A percentile compares a stretch with the other conserved stretches of the same genome.
Evolutionary conservation across 2,113 vertebrate genomes (phyloP).

Genomic region (Sceloporus undulatus): DNA sequence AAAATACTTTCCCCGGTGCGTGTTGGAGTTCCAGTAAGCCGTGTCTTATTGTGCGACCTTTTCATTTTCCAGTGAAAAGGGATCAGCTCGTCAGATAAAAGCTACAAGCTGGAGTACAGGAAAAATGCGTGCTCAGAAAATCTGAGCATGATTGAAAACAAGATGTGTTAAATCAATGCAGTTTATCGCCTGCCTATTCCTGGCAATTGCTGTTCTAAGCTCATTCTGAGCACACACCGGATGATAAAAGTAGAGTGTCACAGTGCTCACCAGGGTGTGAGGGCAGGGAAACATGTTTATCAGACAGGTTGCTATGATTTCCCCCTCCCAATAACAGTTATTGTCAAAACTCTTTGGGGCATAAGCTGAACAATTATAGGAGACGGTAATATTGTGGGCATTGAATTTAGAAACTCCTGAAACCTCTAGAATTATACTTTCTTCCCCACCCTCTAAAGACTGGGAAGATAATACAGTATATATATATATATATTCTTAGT

Average conservation of each 20-base stretch:
- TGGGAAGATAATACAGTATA: slow-evolving; percentile 44
- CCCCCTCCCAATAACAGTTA: slow-evolving; percentile 73
- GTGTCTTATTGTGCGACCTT: slow-evolving; percentile 91
- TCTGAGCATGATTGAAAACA: slow-evolving; percentile 91
- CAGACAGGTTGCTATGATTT: slow-evolving; percentile 76
- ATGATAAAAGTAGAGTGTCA: slow-evolving; percentile 87
- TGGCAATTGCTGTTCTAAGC: slow-evolving; percentile 86
- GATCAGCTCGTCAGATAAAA: slow-evolving; percentile 90
- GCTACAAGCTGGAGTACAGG: slow-evolving; percentile 86
- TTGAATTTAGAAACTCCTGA: slow-evolving; percentile 57
- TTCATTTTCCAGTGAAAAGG: slow-evolving; percentile 89
- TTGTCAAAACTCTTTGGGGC: slow-evolving; percentile 76
- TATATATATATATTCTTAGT: slow-evolving; percentile 24
- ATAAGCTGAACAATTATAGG: slow-evolving; percentile 72
- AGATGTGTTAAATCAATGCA: slow-evolving; percentile 91
- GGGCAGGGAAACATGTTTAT: slow-evolving; percentile 84
- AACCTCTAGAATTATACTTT: slow-evolving; percentile 53
- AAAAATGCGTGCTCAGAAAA: slow-evolving; percentile 89
- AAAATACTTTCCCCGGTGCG: slow-evolving; percentile 87
- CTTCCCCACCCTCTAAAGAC: slow-evolving; percentile 51
- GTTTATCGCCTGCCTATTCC: slow-evolving; percentile 89
- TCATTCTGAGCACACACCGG: slow-evolving; percentile 85
- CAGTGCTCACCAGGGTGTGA: slow-evolving; percentile 80
- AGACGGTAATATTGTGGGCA: slow-evolving; percentile 64
- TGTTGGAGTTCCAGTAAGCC: slow-evolving; percentile 89